Conservation (phyloP, 2,888 invertebrate species). For the Synanthedon vespiformis region DNA sequence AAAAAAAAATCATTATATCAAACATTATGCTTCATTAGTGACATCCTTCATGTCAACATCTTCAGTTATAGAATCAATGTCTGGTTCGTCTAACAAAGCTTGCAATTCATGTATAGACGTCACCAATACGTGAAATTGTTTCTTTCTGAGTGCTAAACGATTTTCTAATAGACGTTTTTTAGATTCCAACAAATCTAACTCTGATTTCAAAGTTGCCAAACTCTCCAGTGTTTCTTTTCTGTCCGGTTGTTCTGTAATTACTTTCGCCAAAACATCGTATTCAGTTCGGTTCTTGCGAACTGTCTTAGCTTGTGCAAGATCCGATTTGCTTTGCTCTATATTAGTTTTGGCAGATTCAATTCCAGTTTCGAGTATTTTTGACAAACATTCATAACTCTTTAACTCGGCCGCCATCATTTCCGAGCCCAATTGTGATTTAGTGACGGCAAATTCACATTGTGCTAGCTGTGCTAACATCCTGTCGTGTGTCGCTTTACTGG, state of each 20-base stretch:
- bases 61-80: slow-evolving; percentile 46
- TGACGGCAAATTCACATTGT: slow-evolving; percentile 89
- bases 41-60: slow-evolving; percentile 55
- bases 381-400: slow-evolving; percentile 82
- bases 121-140: slow-evolving; percentile 90
- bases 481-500: slow-evolving; percentile 78
- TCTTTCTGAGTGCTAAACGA: slow-evolving; percentile 84
- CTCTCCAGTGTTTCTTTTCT: slow-evolving; percentile 81
- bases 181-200: slow-evolving; percentile 77
- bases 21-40: slow-evolving; percentile 17
- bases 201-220: slow-evolving; percentile 77
- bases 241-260: slow-evolving; percentile 91
- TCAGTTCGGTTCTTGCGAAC: slow-evolving; percentile 91
- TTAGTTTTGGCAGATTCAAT: slow-evolving; percentile 84
- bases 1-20: too few species aligned
- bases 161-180: slow-evolving; percentile 80
- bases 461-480: slow-evolving; percentile 85
- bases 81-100: slow-evolving; percentile 80
- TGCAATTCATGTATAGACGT: slow-evolving; percentile 89
- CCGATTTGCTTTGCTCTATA: slow-evolving; percentile 85
- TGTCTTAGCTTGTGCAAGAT: slow-evolving; percentile 84
- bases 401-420: slow-evolving; percentile 88
- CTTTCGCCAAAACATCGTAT: slow-evolving; percentile 92
- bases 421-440: slow-evolving; percentile 83
- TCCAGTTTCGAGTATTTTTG: slow-evolving; percentile 80